phyloP scores from a whole-genome alignment of 2,113 vertebrate genomes.

The Acrocephalus arundinaceus region DNA sequence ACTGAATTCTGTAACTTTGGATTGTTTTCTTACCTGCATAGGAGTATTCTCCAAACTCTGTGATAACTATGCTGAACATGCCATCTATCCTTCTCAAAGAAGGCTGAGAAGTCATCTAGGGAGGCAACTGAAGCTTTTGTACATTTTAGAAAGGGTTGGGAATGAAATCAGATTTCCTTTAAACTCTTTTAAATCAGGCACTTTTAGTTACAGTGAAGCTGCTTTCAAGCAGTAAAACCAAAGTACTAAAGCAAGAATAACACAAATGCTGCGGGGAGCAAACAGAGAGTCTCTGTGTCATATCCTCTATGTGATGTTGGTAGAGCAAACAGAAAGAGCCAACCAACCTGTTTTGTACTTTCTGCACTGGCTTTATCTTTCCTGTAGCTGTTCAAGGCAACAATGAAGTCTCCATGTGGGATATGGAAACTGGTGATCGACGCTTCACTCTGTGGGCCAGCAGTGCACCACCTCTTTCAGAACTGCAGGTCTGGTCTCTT shows the following conservation, averaged over 20 bases:
- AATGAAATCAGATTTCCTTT: not conserved
- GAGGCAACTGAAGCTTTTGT: not conserved
- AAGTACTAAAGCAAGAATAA: not conserved
- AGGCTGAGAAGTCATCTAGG: not conserved
- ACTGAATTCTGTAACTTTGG: not conserved
- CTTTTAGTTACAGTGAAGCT: not conserved
- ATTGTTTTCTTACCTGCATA: not conserved
- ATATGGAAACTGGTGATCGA: slow-evolving; percentile 97
- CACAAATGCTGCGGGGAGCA: not conserved
- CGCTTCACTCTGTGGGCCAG: slow-evolving; percentile 97
- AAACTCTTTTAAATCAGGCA: not conserved
- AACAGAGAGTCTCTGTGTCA: not conserved
- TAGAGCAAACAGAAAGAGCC: not conserved
- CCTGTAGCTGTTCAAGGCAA: slow-evolving; percentile 92
- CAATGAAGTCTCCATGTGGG: slow-evolving; percentile 99
- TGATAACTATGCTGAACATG: not conserved
- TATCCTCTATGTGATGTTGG: not conserved
- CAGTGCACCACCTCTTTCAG: slow-evolving; percentile 92
- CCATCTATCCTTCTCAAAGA: not conserved
- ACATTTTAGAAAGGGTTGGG: not conserved
- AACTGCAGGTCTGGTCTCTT: slow-evolving; percentile 85
- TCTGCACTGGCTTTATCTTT: slow-evolving; percentile 4
- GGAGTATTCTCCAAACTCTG: not conserved
- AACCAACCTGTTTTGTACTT: not conserved
- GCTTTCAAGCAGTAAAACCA: not conserved